Base-by-base conservation (phyloP, 2,888 invertebrate genomes). In the Drosophila putrida region DNA sequence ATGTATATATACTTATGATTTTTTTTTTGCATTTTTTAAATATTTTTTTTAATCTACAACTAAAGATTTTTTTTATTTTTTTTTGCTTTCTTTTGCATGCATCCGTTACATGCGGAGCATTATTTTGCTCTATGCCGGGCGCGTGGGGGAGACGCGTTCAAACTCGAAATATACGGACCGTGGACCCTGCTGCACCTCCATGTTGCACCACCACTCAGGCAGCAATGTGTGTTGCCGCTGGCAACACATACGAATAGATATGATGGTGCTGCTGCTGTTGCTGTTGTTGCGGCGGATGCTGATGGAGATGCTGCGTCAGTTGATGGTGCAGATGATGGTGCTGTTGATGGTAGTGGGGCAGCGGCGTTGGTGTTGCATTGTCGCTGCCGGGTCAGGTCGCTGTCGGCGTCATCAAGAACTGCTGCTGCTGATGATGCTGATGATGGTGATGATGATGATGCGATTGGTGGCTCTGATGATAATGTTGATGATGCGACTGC, bases 301-400 rank as follows among this genome's bases (percentile, higher is more conserved):
- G 77, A 2, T 66, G 72, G 0, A 71, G 87, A 62, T 63, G 73
- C 6, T 69, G 78, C 5, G 43, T 63, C 8, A 36, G 63, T 2
- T 54, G 61, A 2, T 54, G 70, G 0, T 70, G 20, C 2, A 20
- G 75, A 1, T 64, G 76, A 61, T 86, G 88, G 65, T 87, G 88
- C 75, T 71, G 88, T 59, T 71, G 70, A 3, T 70, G 78, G 28
- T 78, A 78, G 71, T 76, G 80, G 71, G 61, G 57, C 60, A 79
- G 75, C 63, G 86, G 43, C 66, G 81, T 72, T 60, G 71, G 66
- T 76, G 77, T 75, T 66, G 78, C 82, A 59, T 64, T 70, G 61
- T 86, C 69, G 75, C 78, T 90, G 90, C 90, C 90, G 91, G 93
- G 93, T 93, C 93, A 93, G 90, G 93, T 93, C 86, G 93, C 91